Evolutionary conservation across 2,113 vertebrate species (phyloP).

Genomic region (Elachura formosa): DNA sequence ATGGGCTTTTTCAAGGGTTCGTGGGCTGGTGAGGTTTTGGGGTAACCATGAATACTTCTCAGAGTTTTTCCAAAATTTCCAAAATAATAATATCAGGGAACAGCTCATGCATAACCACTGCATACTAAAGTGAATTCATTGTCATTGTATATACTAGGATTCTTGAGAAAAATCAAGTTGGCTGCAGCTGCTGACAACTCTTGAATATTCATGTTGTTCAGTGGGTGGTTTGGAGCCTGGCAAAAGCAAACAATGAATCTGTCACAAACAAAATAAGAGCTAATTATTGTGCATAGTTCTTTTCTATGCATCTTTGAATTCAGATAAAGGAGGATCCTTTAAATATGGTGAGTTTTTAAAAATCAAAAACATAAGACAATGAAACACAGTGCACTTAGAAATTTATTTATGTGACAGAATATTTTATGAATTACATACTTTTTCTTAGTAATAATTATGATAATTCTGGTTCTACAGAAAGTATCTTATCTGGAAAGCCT

Average conservation of each 20-base stretch:
- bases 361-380: not conserved
- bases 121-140: not conserved
- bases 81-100: not conserved
- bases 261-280: conserved; percentile 2
- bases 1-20: not conserved
- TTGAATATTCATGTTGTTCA: conserved; percentile 46
- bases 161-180: not conserved
- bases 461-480: not conserved
- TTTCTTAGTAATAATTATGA: not conserved
- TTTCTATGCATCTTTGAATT: not conserved
- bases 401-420: too few species aligned
- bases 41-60: not conserved
- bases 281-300: conserved; percentile 10
- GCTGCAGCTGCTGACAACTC: conserved; percentile 13
- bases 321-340: not conserved
- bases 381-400: too few species aligned
- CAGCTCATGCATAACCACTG: not conserved
- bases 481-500: not conserved
- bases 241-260: conserved; percentile 38
- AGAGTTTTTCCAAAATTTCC: not conserved
- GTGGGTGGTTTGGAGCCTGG: not conserved
- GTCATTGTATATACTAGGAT: not conserved
- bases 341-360: not conserved
- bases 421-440: too few species aligned
- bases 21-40: not conserved